A percentile compares a stretch with the other conserved stretches of the same genome.
These are phyloP conservation scores for Drosophila baimaii DNA, from an alignment of 1,140 invertebrate species.

Conservation along the genomic window DNA sequence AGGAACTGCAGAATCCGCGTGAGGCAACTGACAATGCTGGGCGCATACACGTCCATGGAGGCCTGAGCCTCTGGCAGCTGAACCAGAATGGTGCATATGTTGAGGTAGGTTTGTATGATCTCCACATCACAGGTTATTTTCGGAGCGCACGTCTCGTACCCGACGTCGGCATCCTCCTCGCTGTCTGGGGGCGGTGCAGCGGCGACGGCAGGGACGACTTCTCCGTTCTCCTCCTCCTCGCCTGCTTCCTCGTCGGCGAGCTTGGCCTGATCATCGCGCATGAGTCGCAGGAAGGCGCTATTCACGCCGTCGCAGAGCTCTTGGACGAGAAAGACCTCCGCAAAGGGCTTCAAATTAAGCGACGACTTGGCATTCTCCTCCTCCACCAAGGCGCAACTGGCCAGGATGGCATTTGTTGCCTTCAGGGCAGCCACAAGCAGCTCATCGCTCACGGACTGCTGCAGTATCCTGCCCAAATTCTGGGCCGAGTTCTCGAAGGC, in stretches of 20 bases:
- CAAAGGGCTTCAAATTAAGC: slow-evolving; percentile 65
- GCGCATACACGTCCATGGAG: slow-evolving; percentile 56
- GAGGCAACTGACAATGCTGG: slow-evolving; percentile 65
- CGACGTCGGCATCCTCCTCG: slow-evolving; percentile 48
- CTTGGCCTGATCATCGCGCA: slow-evolving; percentile 67
- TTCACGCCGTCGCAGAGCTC: slow-evolving; percentile 72
- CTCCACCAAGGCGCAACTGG: slow-evolving; percentile 78
- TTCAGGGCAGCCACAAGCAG: slow-evolving; percentile 86
- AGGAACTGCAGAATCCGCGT: slow-evolving; percentile 62
- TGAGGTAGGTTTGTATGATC: slow-evolving; percentile 78
- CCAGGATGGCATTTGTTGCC: slow-evolving; percentile 86
- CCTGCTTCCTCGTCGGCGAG: slow-evolving; percentile 49
- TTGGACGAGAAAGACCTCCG: slow-evolving; percentile 71
- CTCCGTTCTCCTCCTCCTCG: slow-evolving; percentile 14
- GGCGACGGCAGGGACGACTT: not conserved
- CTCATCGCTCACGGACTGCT: slow-evolving; percentile 88
- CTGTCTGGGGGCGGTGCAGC: slow-evolving; percentile 21
- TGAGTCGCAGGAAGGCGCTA: slow-evolving; percentile 74
- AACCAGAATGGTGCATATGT: slow-evolving; percentile 80
- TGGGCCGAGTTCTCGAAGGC: slow-evolving; percentile 85
- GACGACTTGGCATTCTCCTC: slow-evolving; percentile 59
- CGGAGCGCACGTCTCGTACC: slow-evolving; percentile 42
- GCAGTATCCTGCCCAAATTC: slow-evolving; percentile 87
- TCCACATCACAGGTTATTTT: slow-evolving; percentile 72
- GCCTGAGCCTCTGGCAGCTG: slow-evolving; percentile 71